Evolutionary conservation across 1,140 invertebrate species (phyloP).

Genomic region (Chionoecetes opilio): DNA sequence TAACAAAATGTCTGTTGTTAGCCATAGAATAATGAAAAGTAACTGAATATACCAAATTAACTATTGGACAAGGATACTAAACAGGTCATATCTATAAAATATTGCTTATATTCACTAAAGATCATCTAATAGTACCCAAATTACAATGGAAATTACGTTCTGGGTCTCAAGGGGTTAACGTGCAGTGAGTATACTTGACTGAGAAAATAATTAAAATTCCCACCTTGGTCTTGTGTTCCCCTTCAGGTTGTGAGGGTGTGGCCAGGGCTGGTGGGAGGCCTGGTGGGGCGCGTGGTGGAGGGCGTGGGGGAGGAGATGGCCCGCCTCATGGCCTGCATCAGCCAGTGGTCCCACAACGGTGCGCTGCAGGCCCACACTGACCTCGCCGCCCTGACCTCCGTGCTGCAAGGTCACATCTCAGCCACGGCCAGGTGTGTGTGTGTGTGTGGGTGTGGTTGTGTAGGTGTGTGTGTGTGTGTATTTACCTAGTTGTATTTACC

Average conservation of each 20-base stretch:
- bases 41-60: too few species aligned
- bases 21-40: too few species aligned
- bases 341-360: conserved; percentile 88
- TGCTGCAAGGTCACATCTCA: conserved; percentile 66
- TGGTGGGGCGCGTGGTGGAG: conserved; percentile 94
- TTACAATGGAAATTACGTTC: too few species aligned
- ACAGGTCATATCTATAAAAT: too few species aligned
- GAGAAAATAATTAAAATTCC: too few species aligned
- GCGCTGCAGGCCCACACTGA: conserved; percentile 89
- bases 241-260: conserved; percentile 91
- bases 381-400: conserved; percentile 85
- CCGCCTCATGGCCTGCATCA: conserved; percentile 92
- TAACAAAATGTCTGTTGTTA: too few species aligned
- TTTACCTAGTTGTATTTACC: neutral
- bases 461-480: neutral
- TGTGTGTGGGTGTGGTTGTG: neutral
- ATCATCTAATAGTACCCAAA: too few species aligned
- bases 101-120: too few species aligned
- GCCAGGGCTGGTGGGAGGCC: conserved; percentile 89
- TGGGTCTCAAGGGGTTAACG: too few species aligned
- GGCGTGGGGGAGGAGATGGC: conserved; percentile 95
- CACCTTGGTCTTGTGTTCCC: conserved; percentile 13
- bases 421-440: conserved; percentile 66
- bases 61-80: too few species aligned
- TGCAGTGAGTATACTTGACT: too few species aligned